phyloP scores from a whole-genome alignment of 1,140 invertebrate genomes.

The Drosophila seguyi region DNA sequence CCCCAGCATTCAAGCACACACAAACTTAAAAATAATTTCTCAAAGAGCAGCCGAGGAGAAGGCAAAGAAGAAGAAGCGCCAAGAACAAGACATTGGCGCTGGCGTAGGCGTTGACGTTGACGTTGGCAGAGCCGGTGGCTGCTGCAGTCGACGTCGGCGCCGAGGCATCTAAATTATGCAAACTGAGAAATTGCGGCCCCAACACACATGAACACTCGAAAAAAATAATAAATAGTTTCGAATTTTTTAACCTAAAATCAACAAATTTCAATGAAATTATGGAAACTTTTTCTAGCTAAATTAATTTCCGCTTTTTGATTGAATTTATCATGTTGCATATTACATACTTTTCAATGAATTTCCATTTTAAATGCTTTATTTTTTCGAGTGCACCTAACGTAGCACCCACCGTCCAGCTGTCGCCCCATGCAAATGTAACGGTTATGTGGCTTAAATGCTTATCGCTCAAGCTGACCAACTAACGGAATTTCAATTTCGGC shows the following conservation, averaged over 20 bases:
- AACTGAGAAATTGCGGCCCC: slow-evolving; percentile 60
- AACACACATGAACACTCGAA: slow-evolving; percentile 11
- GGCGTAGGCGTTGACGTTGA: slow-evolving; percentile 51
- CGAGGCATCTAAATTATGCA: slow-evolving; percentile 73
- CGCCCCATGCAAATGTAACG: slow-evolving; percentile 44
- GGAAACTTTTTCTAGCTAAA: neutral
- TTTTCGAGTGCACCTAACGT: slow-evolving; percentile 7
- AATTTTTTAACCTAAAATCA: neutral
- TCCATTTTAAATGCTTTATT: too few species aligned
- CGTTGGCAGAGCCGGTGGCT: slow-evolving; percentile 15
- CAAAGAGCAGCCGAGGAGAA: slow-evolving; percentile 55
- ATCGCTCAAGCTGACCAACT: slow-evolving; percentile 35
- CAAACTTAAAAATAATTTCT: slow-evolving; percentile 82
- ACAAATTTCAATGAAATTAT: neutral
- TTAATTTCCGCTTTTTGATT: too few species aligned
- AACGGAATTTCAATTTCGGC: slow-evolving; percentile 56
- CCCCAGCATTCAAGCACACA: slow-evolving; percentile 48
- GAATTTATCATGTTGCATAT: too few species aligned
- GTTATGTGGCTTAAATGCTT: slow-evolving; percentile 43
- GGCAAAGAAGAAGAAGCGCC: slow-evolving; percentile 29
- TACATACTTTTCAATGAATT: too few species aligned
- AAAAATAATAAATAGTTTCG: neutral
- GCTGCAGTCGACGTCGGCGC: slow-evolving; percentile 10
- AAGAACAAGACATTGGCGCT: slow-evolving; percentile 65
- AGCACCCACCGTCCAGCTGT: slow-evolving; percentile 21